Base-by-base conservation (phyloP, 2,113 vertebrate genomes). In the Gorilla gorilla region DNA sequence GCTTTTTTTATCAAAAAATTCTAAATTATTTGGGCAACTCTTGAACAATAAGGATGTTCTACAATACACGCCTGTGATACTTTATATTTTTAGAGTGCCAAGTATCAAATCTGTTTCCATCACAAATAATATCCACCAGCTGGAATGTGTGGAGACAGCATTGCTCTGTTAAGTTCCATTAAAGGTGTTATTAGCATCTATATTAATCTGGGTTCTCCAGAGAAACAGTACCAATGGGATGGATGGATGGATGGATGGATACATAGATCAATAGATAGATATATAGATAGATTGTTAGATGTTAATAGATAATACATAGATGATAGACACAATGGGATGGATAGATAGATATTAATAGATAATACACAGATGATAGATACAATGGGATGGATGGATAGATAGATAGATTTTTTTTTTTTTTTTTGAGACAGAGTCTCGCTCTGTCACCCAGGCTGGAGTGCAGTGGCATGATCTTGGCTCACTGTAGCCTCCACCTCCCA, bases 71-170 rank as follows among this genome's bases (percentile, higher is more conserved):
- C 48, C 79, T 57, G 79, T 0, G 22, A 57, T 8, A 8, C 22
- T 16, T n/a, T 7, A 2, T 57, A 25, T 57, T 25, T 38, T 16
- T 23, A 25, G 22, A 81, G 79, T 30, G 32, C 20, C 20, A n/a
- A 6, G 10, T 13, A 3, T 22, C 32, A 80, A 55, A 20, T 9
- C 32, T 55, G 17, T 52, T n/a, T 30, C 17, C 32, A 22, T 18
- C 76, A 80, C 20, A 6, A 11, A 6, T 22, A 20, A 52, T 12
- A 11, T 23, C 32, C 78, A 38, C 1, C 9, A 38, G 70, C 78
- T 13, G 12, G 48, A 23, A 22, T n/a, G 5, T 1, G 11, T n/a
- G 48, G 3, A 22, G 48, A n/a, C 6, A 6, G 13, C 3, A 1
- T 38, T 38, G 52, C 79, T 81, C 6, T 8, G 6, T 25, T 55